phyloP scores from a whole-genome alignment of 2,113 vertebrate species.

The Cyrtonyx montezumae region DNA sequence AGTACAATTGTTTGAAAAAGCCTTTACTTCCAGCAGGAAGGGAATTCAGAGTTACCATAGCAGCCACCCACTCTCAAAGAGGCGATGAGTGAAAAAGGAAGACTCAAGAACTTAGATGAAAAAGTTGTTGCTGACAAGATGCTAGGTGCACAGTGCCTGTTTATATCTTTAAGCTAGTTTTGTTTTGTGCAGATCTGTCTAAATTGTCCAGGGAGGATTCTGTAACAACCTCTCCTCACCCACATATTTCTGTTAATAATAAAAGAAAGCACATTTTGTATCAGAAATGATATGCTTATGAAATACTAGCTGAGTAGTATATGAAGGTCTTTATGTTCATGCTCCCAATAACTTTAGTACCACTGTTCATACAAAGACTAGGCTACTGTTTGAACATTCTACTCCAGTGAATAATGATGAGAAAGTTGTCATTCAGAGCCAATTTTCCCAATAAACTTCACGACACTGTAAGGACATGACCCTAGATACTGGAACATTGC shows the following conservation, averaged over 20 bases:
- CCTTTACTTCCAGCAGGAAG: conserved; percentile 53
- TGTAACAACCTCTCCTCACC: not conserved
- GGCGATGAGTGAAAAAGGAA: not conserved
- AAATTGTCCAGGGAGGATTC: not conserved
- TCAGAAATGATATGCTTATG: not conserved
- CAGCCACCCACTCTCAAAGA: conserved; percentile 74
- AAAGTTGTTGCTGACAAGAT: conserved; percentile 71
- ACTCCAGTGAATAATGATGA: not conserved
- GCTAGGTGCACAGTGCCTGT: not conserved
- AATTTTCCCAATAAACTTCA: not conserved
- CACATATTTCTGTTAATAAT: not conserved
- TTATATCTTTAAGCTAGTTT: not conserved
- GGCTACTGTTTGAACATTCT: not conserved
- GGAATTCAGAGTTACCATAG: conserved; percentile 78
- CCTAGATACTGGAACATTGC: not conserved
- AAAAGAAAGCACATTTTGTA: not conserved
- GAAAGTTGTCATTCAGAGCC: not conserved
- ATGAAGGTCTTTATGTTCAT: not conserved
- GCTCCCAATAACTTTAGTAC: not conserved
- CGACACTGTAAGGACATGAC: not conserved
- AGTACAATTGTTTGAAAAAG: conserved; percentile 39
- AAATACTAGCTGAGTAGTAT: not conserved
- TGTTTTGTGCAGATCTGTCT: not conserved
- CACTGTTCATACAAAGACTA: not conserved
- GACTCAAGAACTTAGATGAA: conserved; percentile 26